A percentile compares a stretch with the other conserved stretches of the same genome.
phyloP scores from a whole-genome alignment of 2,113 vertebrate species.

The Trematomus loennbergii region DNA sequence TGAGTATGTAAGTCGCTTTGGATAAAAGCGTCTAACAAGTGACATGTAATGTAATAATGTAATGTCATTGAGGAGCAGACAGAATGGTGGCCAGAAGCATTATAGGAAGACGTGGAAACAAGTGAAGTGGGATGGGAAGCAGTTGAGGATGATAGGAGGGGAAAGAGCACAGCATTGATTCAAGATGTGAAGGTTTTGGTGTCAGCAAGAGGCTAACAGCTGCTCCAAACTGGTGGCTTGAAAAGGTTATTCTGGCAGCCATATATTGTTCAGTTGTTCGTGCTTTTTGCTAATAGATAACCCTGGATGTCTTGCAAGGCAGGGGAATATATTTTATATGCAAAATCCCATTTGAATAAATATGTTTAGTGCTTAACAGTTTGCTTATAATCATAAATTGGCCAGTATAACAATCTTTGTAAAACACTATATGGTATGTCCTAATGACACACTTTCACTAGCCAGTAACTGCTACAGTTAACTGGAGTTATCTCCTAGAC shows the following conservation, averaged over 20 bases:
- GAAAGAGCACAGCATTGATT: conserved; percentile 51
- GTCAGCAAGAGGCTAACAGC: conserved; percentile 55
- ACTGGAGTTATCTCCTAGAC: background rate
- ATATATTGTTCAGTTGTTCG: conserved; percentile 8
- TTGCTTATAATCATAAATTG: too few species aligned
- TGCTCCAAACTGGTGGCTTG: conserved; percentile 34
- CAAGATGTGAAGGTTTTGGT: conserved; percentile 41
- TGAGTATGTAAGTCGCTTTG: too few species aligned
- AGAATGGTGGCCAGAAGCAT: background rate
- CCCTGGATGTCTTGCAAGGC: background rate
- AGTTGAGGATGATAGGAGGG: conserved; percentile 11
- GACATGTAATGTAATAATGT: too few species aligned
- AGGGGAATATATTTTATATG: background rate
- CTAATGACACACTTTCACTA: too few species aligned
- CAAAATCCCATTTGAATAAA: background rate
- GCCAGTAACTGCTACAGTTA: background rate
- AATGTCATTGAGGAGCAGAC: background rate
- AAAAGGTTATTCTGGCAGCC: conserved; percentile 10
- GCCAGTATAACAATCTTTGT: too few species aligned
- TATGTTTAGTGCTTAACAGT: background rate
- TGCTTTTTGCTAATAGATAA: conserved; percentile 1
- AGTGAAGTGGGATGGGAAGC: conserved; percentile 1
- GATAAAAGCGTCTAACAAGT: too few species aligned
- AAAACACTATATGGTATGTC: too few species aligned
- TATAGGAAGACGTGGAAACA: conserved; percentile 10